phyloP scores from a whole-genome alignment of 2,113 vertebrate genomes.

The Campylomormyrus tamandua region DNA sequence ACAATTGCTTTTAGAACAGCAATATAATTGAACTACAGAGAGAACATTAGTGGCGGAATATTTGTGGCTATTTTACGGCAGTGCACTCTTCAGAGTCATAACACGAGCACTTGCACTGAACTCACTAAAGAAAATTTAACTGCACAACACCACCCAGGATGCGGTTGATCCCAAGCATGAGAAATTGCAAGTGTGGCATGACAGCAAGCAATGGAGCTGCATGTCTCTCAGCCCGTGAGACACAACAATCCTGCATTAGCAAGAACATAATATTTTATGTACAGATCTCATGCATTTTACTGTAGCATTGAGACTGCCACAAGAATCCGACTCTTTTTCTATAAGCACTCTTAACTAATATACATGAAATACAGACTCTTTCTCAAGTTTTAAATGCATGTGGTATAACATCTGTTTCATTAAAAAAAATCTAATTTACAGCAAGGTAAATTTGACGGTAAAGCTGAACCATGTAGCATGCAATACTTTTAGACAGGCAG shows the following conservation, averaged over 20 bases:
- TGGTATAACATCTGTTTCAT: background rate
- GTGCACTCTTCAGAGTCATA: background rate
- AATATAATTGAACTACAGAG: background rate
- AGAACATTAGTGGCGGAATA: background rate
- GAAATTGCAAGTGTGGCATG: background rate
- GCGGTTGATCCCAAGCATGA: background rate
- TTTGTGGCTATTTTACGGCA: background rate
- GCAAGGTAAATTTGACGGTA: background rate
- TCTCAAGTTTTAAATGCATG: background rate
- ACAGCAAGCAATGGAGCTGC: background rate
- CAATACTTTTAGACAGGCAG: conserved; percentile 3
- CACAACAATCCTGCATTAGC: background rate
- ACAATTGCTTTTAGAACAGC: background rate
- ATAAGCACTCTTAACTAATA: background rate
- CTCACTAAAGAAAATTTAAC: background rate
- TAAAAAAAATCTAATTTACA: background rate
- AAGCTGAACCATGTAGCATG: background rate
- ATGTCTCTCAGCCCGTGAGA: background rate
- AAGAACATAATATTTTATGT: background rate
- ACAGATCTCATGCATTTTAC: background rate
- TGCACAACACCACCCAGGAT: background rate
- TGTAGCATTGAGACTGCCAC: background rate
- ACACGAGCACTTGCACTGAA: background rate
- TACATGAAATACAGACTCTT: background rate
- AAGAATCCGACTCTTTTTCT: background rate